Base-by-base conservation (phyloP, 2,113 vertebrate species). In the Alosa alosa region DNA sequence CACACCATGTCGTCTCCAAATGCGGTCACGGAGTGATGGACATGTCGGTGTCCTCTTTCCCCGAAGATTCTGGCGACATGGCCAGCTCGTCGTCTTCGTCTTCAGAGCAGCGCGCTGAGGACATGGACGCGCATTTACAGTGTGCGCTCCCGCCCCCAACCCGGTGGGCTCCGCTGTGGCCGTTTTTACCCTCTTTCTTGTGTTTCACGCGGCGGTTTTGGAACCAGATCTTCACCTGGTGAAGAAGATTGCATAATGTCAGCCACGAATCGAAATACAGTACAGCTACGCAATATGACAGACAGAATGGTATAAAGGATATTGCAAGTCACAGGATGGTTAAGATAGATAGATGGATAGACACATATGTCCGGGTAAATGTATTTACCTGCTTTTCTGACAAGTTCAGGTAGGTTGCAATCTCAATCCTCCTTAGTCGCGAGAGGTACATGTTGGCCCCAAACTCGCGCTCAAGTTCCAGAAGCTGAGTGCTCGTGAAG, bases 401-500 rank as follows among this genome's bases (percentile, higher is more conserved):
- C 91, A 99, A 96, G 92, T 99, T 99, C 92, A 99, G 96, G 95
- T 99, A 99, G 81, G 98, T 99, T 89, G 98, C 98, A 90, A 99
- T 99, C 94, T 99, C 98, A 89, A 99, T 99, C 94, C 98, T 97
- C 92, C 98, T 94, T 87, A 99, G 97, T 86, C 98, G 96, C 87
- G 98, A 99, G 88, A 99, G 96, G 94, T 99, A 99, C 98, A 99
- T 99, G 92, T 99, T 99, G 88, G 98, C 97, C 83, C 98, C 97
- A 94, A 99, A 99, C 93, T 99, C 98, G 1, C 98, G 95, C 92
- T 99, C 98, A 92, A 99, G 94, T 92, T 99, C 98, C 90, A 99
- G 93, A 90, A 99, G 97, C 93, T 99, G 98, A 18, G 98, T 99
- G 95, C 98, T 99, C 89, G 98, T 99, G 95, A 99, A 99, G 2